A percentile compares a stretch with the other conserved stretches of the same genome.
These are phyloP conservation scores for Anodontia alba DNA, from an alignment of 2,888 invertebrate species.

Conservation along the genomic window DNA sequence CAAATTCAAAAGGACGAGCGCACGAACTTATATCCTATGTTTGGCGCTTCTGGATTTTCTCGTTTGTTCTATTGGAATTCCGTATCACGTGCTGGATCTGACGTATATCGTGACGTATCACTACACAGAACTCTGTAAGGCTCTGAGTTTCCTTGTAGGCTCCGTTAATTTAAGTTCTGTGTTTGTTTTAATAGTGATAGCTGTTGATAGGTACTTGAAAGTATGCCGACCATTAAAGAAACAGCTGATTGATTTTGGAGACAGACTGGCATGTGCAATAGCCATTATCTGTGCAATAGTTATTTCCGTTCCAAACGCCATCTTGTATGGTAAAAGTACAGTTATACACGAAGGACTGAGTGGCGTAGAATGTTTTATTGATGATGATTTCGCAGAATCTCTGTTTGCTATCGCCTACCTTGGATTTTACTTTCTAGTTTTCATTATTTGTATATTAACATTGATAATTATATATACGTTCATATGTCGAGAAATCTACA, in stretches of 20 bases:
- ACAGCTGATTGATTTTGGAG: slow-evolving; percentile 63
- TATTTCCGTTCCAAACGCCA: slow-evolving; percentile 62
- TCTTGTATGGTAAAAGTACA: slow-evolving; percentile 69
- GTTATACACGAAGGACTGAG: slow-evolving; percentile 25
- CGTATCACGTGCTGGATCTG: slow-evolving; percentile 58
- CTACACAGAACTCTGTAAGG: slow-evolving; percentile 35
- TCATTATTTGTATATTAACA: slow-evolving; percentile 48
- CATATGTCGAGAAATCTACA: slow-evolving; percentile 58
- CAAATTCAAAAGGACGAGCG: slow-evolving; percentile 52
- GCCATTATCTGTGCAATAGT: slow-evolving; percentile 51
- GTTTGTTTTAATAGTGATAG: slow-evolving; percentile 57
- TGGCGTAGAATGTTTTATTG: slow-evolving; percentile 69
- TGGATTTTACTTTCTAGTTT: slow-evolving; percentile 57
- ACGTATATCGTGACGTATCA: slow-evolving; percentile 39
- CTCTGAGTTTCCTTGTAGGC: slow-evolving; percentile 49
- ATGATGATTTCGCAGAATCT: slow-evolving; percentile 54
- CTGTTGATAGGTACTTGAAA: slow-evolving; percentile 66
- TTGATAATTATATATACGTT: slow-evolving; percentile 64
- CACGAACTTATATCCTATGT: slow-evolving; percentile 53
- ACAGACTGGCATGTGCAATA: slow-evolving; percentile 57
- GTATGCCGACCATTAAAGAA: slow-evolving; percentile 69
- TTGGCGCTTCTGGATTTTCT: slow-evolving; percentile 54
- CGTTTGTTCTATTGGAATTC: slow-evolving; percentile 57
- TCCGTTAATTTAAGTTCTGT: slow-evolving; percentile 47
- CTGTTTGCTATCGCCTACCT: slow-evolving; percentile 62